Base-by-base conservation (phyloP, 2,888 invertebrate species). In the Dryomyza anilis region DNA sequence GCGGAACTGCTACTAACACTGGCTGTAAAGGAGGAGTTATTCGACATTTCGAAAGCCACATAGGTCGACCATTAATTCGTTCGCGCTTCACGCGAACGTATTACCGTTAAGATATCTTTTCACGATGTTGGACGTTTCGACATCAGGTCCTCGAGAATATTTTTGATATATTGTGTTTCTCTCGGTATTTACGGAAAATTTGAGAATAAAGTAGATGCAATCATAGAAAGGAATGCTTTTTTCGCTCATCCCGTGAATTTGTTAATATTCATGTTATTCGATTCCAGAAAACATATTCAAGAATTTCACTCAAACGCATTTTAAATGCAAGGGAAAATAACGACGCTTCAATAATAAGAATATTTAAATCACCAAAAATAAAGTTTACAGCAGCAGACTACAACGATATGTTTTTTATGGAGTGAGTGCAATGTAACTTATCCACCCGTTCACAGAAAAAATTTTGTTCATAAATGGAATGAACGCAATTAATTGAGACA, bases 21-120 rank as follows among this genome's bases (percentile, higher is more conserved):
- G 62, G 67, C 48, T 52, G 53, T 45, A 65, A 65, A 52, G 57
- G 57, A 59, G 63, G 65, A 25, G 50, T 65, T 27, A 67, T 67
- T 55, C 50, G 43, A 59, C 50, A 60, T 50, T 59, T 63, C 30
- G 63, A 63, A 16, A 29, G 63, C 27, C 48, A 50, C 50, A 45
- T 63, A 33, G 16, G 57, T 19, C 46, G 59, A 52, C 59, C 63
- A 16, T 23, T 65, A 14, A 56, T 59, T n/a, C 64, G 67, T 58
- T 23, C n/a, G n/a, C 57, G 33, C 55, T 61, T 29, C 58, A 67
- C 52, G 39, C 52, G 62, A 65, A n/a, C n/a, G n/a, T n/a, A 46
- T 52, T 57, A 63, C 62, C 62, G 19, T 8, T 67, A 53, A 62
- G 58, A 27, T 65, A 65, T 63, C 53, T 64, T 65, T 64, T 67